phyloP scores from a whole-genome alignment of 2,113 vertebrate species.

The Oceanodroma tethys region DNA sequence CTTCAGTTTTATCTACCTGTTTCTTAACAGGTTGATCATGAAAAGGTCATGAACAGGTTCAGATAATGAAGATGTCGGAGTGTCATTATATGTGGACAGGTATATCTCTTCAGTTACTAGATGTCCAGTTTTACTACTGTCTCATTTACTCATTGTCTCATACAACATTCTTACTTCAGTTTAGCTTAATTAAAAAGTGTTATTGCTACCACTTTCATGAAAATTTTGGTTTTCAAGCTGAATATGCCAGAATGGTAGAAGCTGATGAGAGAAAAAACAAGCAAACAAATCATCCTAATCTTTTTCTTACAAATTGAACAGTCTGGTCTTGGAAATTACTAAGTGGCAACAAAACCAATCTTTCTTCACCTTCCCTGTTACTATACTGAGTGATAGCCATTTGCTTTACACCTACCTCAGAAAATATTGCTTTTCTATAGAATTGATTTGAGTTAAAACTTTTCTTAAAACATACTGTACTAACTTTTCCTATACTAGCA shows the following conservation, averaged over 20 bases:
- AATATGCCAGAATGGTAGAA: background rate
- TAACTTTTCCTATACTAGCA: background rate
- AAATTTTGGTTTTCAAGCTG: background rate
- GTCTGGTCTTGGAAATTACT: background rate
- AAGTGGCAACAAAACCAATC: background rate
- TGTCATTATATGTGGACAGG: background rate
- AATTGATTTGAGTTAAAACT: background rate
- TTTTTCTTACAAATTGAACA: background rate
- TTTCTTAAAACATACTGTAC: background rate
- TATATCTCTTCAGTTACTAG: background rate
- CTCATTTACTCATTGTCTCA: background rate
- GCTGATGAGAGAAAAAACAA: background rate
- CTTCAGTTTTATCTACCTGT: background rate
- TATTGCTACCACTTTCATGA: background rate
- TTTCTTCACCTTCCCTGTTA: background rate
- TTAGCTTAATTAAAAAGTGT: background rate
- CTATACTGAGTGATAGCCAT: background rate
- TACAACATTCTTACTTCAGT: background rate
- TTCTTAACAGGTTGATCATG: background rate
- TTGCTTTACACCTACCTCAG: background rate
- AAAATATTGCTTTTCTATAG: background rate
- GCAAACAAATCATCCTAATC: background rate
- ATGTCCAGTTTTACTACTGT: background rate
- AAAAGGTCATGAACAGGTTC: background rate
- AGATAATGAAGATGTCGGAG: background rate